Evolutionary conservation across 2,888 invertebrate genomes (phyloP), one percentile per base, ranked within the genome.

Genomic region (Pammene aurita): DNA sequence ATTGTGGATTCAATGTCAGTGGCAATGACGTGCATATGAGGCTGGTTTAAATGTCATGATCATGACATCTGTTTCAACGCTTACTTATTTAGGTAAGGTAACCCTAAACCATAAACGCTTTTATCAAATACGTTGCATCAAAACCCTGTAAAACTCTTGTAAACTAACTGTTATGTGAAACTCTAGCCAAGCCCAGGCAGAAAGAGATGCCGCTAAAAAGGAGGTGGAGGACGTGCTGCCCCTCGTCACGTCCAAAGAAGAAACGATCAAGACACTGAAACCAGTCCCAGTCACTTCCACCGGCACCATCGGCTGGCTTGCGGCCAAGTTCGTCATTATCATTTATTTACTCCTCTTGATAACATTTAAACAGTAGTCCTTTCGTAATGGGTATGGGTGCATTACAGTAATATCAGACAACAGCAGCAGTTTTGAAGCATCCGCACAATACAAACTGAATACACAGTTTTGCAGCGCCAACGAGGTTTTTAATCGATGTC

Each of bases 211-310:
- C 7, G 85, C 89, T 57, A 84, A 84, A 1, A 73, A 74, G 55
- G 84, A 85, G 68, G 78, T 82, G 2, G 82, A 84, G 0, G 75
- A 74, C 1, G 76, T 78, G 42, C 77, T 88, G 7, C 83, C 86
- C 10, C 81, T 75, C 62, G 79, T 72, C 7, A 66, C 70, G 0
- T 62, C 63, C n/a, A 85, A 83, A 74, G 26, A 71, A 18, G 84
- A 86, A 16, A 72, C 72, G 2, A 61, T 70, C n/a, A 89, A 83
- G 72, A 77, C 82, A 16, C 75, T 91, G 68, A 91, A 92, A 71
- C 92, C 92, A 0, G 87, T 91, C 35, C 92, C 92, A 0, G 62
- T 80, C n/a, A 91, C 91, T 0, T 80, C 85, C 2, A 86, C 87
- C 4, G 90, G 91, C 13, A 42, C 81, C 64, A 79, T 91, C 66